These are phyloP conservation scores for Phytoseiulus persimilis DNA, from an alignment of 2,888 invertebrate species.

Conservation along the genomic window DNA sequence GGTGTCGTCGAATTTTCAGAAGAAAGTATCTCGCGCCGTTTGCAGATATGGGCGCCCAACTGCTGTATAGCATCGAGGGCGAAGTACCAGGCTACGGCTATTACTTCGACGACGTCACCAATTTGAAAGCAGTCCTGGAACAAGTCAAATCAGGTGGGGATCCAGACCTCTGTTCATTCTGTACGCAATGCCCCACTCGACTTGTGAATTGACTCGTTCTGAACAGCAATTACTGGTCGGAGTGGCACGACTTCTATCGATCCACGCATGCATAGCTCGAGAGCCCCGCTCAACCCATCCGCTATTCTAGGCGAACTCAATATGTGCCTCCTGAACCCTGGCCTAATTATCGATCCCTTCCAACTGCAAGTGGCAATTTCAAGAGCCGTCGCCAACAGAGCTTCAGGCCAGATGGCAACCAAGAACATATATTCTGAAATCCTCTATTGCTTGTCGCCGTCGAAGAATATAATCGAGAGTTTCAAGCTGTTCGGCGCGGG, in stretches of 20 bases:
- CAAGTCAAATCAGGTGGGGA: constrained; percentile 13
- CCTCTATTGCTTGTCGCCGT: constrained; percentile 29
- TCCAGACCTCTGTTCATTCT: neutral
- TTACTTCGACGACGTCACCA: constrained; percentile 20
- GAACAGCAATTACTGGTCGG: neutral
- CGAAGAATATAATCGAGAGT: constrained; percentile 16
- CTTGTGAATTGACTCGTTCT: neutral
- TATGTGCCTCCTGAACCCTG: constrained; percentile 23
- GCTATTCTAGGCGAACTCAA: constrained; percentile 27
- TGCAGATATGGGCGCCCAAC: neutral
- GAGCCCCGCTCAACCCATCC: neutral
- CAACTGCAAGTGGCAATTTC: constrained; percentile 33
- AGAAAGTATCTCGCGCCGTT: neutral
- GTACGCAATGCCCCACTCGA: neutral
- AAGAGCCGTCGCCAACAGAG: neutral
- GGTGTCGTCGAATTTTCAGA: neutral
- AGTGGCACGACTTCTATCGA: neutral
- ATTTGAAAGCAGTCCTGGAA: neutral
- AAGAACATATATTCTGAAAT: constrained; percentile 11
- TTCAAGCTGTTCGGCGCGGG: constrained; percentile 1
- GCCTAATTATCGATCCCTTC: constrained; percentile 7
- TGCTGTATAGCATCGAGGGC: neutral
- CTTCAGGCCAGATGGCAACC: constrained; percentile 22
- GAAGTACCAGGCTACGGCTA: constrained; percentile 9
- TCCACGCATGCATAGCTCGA: neutral